Percentiles rank a stretch among this genome's conserved stretches.
Conservation (phyloP, 2,888 invertebrate species). For the Dynastes hyllus region DNA sequence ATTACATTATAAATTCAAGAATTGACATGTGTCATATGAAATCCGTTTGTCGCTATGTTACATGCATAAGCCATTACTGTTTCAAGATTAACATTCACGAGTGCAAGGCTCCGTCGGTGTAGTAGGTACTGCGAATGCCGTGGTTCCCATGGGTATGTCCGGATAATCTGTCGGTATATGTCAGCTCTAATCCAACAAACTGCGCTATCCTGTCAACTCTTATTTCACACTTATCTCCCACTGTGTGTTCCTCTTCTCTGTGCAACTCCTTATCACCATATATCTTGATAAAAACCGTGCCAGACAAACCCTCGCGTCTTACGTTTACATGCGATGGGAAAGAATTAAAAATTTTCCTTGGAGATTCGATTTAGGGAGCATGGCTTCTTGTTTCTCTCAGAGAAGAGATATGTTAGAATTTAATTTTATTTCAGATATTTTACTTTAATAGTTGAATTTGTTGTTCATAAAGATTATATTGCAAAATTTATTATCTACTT, state of each 20-base stretch:
- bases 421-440: too few species aligned
- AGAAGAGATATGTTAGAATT: too few species aligned
- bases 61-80: conserved; percentile 56
- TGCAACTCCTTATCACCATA: conserved; percentile 35
- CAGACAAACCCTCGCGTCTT: background rate
- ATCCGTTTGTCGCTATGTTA: conserved; percentile 51
- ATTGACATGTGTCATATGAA: conserved; percentile 53
- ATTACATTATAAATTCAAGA: conserved; percentile 55
- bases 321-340: too few species aligned
- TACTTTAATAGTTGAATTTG: too few species aligned
- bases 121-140: conserved; percentile 53
- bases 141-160: conserved; percentile 59
- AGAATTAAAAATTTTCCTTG: background rate
- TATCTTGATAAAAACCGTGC: conserved; percentile 25
- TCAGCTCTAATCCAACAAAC: conserved; percentile 60
- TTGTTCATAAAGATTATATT: too few species aligned
- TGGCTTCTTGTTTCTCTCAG: too few species aligned
- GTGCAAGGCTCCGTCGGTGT: conserved; percentile 57
- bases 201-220: conserved; percentile 61
- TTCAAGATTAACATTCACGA: conserved; percentile 57
- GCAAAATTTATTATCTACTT: too few species aligned
- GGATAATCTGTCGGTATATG: conserved; percentile 62
- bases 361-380: too few species aligned
- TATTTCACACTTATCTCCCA: conserved; percentile 58
- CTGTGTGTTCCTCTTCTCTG: background rate